These are phyloP conservation scores for Scolanthus callimorphus DNA, from an alignment of 92 coral and sea anemone genomes.

Conservation along the genomic window DNA sequence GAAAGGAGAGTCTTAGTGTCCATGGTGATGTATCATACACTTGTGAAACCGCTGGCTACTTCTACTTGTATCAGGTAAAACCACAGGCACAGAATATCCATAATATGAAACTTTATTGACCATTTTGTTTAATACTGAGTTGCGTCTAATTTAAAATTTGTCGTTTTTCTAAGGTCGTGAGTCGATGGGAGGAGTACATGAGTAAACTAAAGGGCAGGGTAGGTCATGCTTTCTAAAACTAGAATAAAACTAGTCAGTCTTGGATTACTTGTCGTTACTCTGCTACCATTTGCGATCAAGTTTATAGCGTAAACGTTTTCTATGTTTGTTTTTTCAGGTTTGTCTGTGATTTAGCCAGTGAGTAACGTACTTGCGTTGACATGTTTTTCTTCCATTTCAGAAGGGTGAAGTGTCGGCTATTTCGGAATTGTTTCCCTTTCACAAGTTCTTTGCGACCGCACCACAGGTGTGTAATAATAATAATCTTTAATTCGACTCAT, in stretches of 20 bases:
- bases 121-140: too few relatives aligned
- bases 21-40: slow-evolving; percentile 99
- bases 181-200: slow-evolving; percentile 97
- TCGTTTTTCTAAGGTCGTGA: slow-evolving; percentile 64
- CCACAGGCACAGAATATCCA: too few relatives aligned
- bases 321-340: too few relatives aligned
- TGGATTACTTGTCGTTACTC: too few relatives aligned
- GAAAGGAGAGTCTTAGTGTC: slow-evolving; percentile 93
- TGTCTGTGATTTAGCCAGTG: too few relatives aligned
- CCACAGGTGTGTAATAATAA: slow-evolving; percentile 62
- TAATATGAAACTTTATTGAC: too few relatives aligned
- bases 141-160: too few relatives aligned
- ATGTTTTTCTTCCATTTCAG: slow-evolving; percentile 29
- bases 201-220: slow-evolving; percentile 85
- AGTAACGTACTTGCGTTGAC: too few relatives aligned
- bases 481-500: neutral
- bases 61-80: slow-evolving; percentile 90
- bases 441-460: slow-evolving; percentile 89
- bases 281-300: too few relatives aligned
- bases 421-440: slow-evolving; percentile 86
- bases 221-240: slow-evolving; percentile 4
- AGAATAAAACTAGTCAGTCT: too few relatives aligned
- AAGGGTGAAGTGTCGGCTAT: slow-evolving; percentile 86
- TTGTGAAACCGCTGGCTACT: slow-evolving; percentile 98
- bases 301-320: too few relatives aligned